Conservation (phyloP, 2,113 vertebrate species). For the Nothoprocta pentlandii region DNA sequence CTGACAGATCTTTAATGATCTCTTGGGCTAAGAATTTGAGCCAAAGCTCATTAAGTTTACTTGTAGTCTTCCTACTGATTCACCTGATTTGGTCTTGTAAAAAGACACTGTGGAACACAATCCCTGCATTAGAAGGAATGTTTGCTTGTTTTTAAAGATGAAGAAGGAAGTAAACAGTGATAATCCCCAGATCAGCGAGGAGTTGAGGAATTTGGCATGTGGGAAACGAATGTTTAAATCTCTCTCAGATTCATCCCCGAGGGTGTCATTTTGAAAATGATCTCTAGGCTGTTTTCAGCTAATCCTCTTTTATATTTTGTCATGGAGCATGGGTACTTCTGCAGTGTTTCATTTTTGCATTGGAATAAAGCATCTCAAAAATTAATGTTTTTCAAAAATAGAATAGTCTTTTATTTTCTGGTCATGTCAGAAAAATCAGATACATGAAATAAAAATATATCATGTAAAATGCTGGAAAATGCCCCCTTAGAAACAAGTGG, state of each 20-base stretch:
- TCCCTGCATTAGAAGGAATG: not conserved
- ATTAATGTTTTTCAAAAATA: not conserved
- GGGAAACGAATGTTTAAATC: not conserved
- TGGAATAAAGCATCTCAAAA: not conserved
- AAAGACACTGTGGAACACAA: not conserved
- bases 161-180: not conserved
- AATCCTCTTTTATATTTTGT: not conserved
- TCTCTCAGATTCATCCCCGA: not conserved
- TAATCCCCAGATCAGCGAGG: not conserved
- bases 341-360: not conserved
- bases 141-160: not conserved
- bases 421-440: rapidly evolving
- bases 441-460: not conserved
- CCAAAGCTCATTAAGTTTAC: not conserved
- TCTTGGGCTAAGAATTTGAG: not conserved
- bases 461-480: not conserved
- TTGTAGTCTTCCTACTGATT: not conserved
- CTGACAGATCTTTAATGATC: not conserved
- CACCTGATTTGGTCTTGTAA: not conserved
- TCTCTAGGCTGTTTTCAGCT: not conserved
- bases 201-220: not conserved
- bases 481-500: rapidly evolving
- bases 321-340: not conserved
- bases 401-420: not conserved
- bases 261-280: not conserved